These are phyloP conservation scores for Trematomus loennbergii DNA, from an alignment of 2,113 vertebrate genomes.

Conservation along the genomic window DNA sequence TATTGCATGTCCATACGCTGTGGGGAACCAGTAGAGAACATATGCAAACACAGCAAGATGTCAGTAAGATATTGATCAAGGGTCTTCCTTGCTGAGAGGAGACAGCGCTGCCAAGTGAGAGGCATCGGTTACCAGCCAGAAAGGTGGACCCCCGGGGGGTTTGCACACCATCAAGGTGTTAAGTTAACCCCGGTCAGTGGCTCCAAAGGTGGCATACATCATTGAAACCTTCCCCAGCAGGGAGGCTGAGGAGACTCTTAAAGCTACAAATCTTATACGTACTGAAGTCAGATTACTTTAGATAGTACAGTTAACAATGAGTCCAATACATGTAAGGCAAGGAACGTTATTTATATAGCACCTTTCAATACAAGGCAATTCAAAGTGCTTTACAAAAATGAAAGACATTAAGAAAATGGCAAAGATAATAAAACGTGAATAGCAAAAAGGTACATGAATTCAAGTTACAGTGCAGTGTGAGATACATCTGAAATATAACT, in stretches of 20 bases:
- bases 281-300: not conserved
- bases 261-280: not conserved
- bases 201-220: slow-evolving; percentile 15
- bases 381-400: too few relatives aligned
- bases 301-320: not conserved
- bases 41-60: slow-evolving; percentile 46
- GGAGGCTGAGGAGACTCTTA: slow-evolving; percentile 11
- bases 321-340: too few relatives aligned
- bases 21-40: not conserved
- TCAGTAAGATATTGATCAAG: slow-evolving; percentile 46
- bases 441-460: too few relatives aligned
- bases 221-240: slow-evolving; percentile 23
- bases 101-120: slow-evolving; percentile 15
- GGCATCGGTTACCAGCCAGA: slow-evolving; percentile 7
- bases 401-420: too few relatives aligned
- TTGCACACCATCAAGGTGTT: slow-evolving; percentile 33
- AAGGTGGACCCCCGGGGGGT: slow-evolving; percentile 13
- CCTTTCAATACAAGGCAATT: too few relatives aligned
- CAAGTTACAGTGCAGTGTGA: too few relatives aligned
- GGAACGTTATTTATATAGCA: too few relatives aligned
- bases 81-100: slow-evolving; percentile 33
- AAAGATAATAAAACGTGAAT: too few relatives aligned
- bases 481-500: too few relatives aligned
- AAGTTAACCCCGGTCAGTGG: slow-evolving; percentile 33
- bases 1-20: not conserved